Conservation (phyloP, 2,113 vertebrate genomes). For the Budorcas taxicolor region DNA sequence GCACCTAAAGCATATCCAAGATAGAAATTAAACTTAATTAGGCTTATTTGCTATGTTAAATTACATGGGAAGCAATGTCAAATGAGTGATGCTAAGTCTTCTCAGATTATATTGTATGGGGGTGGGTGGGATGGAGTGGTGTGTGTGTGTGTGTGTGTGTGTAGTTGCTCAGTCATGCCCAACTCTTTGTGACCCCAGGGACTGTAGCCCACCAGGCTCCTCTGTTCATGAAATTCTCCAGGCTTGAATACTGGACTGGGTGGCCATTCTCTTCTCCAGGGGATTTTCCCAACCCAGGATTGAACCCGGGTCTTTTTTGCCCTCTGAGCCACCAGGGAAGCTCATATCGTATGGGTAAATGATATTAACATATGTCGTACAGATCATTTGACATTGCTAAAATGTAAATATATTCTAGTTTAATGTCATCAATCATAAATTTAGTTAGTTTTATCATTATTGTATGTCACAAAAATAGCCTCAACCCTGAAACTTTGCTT, state of each 20-base stretch:
- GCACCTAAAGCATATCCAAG: background rate
- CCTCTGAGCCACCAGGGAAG: background rate
- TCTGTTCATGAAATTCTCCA: background rate
- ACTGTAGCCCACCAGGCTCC: background rate
- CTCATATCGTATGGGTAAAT: background rate
- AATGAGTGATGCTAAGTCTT: background rate
- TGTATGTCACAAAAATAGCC: background rate
- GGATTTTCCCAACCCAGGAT: background rate
- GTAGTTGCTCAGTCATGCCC: background rate
- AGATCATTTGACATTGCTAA: background rate
- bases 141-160: background rate
- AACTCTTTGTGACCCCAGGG: background rate
- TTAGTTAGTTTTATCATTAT: background rate
- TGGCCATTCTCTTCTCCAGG: background rate
- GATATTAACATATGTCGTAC: background rate
- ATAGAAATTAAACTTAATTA: background rate
- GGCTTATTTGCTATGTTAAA: background rate
- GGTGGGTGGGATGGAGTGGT: fast-evolving
- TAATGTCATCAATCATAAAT: background rate
- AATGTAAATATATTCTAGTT: background rate
- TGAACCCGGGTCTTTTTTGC: background rate
- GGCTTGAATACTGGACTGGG: background rate
- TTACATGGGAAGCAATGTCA: background rate
- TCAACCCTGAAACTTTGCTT: background rate
- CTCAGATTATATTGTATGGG: background rate